Evolutionary conservation across 53 echinoderm and acorn worm species (phyloP), one percentile per base, ranked within the genome.

Genomic region (Holothuria scabra): DNA sequence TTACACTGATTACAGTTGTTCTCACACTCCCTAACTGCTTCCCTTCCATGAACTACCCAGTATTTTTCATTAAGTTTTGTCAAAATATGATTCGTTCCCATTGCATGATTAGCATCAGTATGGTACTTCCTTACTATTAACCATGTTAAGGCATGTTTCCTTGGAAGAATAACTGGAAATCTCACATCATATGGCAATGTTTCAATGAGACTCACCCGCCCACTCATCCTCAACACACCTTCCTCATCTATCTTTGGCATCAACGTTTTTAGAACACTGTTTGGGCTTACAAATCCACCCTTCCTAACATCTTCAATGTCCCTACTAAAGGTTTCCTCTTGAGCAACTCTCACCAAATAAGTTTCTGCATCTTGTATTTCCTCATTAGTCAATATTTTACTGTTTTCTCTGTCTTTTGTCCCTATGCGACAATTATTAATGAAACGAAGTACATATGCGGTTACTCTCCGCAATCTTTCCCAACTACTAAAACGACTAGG

Each of bases 131-230:
- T 60, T 0, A 81, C 81, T 37, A 81, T 61, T 37, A 81, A 81
- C 32, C 28, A 35, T n/a, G 81, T 81, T 35, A 81, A 23, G 1
- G 38, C 61, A 38, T 81, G 81, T 37, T 81, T 81, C 14, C 81
- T 61, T 21, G 63, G 81, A 18, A 81, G 81, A 41, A 81, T 61
- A 0, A 81, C 46, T 3, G 62, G 48, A 22, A 62, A 81, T 41
- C 63, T 60, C 38, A 61, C 81, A 81, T 81, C 81, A 81, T 62
- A 81, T 61, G 81, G 81, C 41, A 81, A 41, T 4, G 81, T 81
- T 33, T 81, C 81, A 41, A 62, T 28, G 41, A 81, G 44, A 81
- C 81, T 81, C 81, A 81, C 41, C 25, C 81, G 81, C 1, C 81
- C 81, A 81, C 20, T 61, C 81, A 81, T 81, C 46, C 81, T 81